A percentile compares a stretch with the other conserved stretches of the same genome.
These are phyloP conservation scores for Orthosia cruda DNA, from an alignment of 2,888 invertebrate species.

Conservation along the genomic window DNA sequence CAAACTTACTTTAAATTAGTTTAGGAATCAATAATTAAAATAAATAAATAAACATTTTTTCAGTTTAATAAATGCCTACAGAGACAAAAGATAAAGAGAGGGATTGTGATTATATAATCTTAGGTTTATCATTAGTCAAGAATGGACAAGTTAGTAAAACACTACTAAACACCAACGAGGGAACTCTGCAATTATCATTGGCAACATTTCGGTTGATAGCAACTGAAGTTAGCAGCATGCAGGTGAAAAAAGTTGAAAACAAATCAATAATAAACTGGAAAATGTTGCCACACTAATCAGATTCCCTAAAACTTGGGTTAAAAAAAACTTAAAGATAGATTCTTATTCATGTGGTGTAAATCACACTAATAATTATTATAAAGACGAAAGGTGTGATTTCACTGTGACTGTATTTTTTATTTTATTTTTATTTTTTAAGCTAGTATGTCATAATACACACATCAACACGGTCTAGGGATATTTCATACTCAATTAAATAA, in stretches of 20 bases:
- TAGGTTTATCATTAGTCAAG: background rate
- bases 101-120: background rate
- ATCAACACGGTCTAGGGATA: too few species aligned
- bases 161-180: background rate
- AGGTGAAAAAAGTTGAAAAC: conserved; percentile 70
- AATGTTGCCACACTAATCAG: conserved; percentile 44
- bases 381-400: background rate
- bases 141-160: background rate
- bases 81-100: background rate
- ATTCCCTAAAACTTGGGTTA: conserved; percentile 18
- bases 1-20: too few species aligned
- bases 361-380: too few species aligned
- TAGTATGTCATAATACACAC: too few species aligned
- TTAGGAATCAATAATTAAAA: background rate
- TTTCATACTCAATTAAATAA: too few species aligned
- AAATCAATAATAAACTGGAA: conserved; percentile 58
- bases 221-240: conserved; percentile 57
- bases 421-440: too few species aligned
- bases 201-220: conserved; percentile 48
- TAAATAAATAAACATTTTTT: background rate
- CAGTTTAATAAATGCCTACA: too few species aligned
- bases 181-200: background rate
- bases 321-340: background rate
- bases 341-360: background rate
- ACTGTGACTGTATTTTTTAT: too few species aligned